A percentile compares a stretch with the other conserved stretches of the same genome.
Evolutionary conservation across 1,140 invertebrate genomes (phyloP).

Genomic region (Drosophila bocqueti): DNA sequence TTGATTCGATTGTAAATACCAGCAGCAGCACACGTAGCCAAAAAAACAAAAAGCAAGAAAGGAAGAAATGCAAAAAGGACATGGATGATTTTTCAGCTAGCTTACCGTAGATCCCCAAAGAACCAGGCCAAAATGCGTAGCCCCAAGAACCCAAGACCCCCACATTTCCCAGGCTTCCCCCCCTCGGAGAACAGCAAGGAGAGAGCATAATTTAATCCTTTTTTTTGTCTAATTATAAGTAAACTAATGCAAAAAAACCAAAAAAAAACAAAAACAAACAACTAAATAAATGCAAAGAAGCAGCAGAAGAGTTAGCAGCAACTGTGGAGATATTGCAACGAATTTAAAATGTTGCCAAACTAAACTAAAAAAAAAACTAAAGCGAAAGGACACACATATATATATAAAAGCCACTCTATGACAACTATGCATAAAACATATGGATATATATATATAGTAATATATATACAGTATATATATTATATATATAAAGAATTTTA

Average conservation of each 20-base stretch:
- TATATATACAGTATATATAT: conserved; percentile 8
- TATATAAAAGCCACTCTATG: conserved; percentile 40
- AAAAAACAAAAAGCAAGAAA: conserved; percentile 1
- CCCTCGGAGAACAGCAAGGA: conserved; percentile 24
- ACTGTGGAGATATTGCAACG: conserved; percentile 79
- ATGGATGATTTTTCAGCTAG: conserved; percentile 31
- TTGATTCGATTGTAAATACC: conserved; percentile 71
- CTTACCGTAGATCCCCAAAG: conserved; percentile 27
- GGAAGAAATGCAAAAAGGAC: not conserved
- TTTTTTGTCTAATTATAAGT: conserved; percentile 79
- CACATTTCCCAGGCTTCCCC: conserved; percentile 34
- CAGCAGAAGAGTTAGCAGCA: conserved; percentile 64
- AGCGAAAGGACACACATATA: conserved; percentile 28
- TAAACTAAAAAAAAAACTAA: conserved; percentile 66
- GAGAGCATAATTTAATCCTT: conserved; percentile 44
- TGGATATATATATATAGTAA: conserved; percentile 55
- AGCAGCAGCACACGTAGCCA: conserved; percentile 46
- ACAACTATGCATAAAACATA: conserved; percentile 63
- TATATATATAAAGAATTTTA: conserved; percentile 68
- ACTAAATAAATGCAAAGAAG: conserved; percentile 16
- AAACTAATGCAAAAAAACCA: conserved; percentile 61
- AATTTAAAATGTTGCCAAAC: conserved; percentile 83
- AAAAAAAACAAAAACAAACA: conserved; percentile 4
- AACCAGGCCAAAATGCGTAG: conserved; percentile 17
- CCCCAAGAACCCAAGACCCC: not conserved